These are phyloP conservation scores for Apamea anceps DNA, from an alignment of 2,888 invertebrate species.

Conservation along the genomic window DNA sequence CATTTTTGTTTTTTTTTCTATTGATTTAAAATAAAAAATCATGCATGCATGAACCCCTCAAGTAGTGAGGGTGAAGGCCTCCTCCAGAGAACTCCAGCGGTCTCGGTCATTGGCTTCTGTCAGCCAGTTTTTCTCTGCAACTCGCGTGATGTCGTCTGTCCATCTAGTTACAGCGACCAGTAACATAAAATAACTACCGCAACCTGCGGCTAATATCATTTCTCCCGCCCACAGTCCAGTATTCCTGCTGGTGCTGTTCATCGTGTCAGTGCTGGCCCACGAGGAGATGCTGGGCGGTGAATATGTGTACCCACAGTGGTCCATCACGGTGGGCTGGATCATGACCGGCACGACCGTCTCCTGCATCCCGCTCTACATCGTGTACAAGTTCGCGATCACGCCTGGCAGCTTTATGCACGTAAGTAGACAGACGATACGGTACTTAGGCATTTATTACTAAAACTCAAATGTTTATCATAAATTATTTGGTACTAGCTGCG, in stretches of 20 bases:
- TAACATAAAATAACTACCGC: too few relatives aligned
- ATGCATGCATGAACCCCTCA: too few relatives aligned
- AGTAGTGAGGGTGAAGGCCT: too few relatives aligned
- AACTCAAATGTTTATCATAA: not conserved
- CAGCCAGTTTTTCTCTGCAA: too few relatives aligned
- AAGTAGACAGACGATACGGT: constrained; percentile 3
- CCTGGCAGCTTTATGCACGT: constrained; percentile 89
- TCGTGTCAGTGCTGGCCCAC: constrained; percentile 95
- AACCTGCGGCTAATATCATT: not conserved
- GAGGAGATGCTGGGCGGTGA: constrained; percentile 94
- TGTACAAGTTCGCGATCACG: constrained; percentile 94
- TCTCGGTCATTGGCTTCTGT: too few relatives aligned
- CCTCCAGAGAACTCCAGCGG: too few relatives aligned
- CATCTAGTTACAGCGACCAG: not conserved
- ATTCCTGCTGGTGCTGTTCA: constrained; percentile 95
- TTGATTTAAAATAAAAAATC: too few relatives aligned
- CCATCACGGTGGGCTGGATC: constrained; percentile 94
- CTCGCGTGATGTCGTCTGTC: too few relatives aligned
- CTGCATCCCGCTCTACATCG: constrained; percentile 95
- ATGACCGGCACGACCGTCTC: constrained; percentile 96
- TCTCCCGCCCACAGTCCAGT: constrained; percentile 91
- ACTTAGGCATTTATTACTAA: not conserved
- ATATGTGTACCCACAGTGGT: constrained; percentile 95
- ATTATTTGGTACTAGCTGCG: not conserved
- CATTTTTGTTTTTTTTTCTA: too few relatives aligned